Conservation (phyloP, 2,797 vertebrate genomes). For the Malacoraja senta region DNA sequence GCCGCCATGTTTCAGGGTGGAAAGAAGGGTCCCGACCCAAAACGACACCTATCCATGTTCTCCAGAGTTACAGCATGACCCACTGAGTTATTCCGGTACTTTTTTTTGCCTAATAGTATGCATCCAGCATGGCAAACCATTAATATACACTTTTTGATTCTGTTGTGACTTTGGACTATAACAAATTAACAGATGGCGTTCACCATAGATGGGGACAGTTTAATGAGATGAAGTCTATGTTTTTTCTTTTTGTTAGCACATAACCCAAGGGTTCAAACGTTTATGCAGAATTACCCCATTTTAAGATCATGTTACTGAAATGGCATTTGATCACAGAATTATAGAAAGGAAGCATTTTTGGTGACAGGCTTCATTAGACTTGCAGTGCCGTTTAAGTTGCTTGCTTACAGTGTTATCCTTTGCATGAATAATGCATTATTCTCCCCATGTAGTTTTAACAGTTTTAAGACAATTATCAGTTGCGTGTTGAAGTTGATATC, state of each 20-base stretch:
- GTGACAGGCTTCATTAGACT: neutral
- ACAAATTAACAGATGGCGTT: neutral
- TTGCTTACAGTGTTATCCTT: neutral
- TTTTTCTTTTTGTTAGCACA: neutral
- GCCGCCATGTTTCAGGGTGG: no score
- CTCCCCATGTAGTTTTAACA: neutral
- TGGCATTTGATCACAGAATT: neutral
- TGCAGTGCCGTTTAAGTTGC: neutral
- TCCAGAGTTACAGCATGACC: no score
- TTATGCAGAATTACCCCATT: neutral
- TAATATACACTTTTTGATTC: neutral
- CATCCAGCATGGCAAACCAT: neutral
- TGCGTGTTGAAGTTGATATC: neutral
- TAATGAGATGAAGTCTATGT: neutral
- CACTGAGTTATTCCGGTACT: no score
- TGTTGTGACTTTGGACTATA: neutral
- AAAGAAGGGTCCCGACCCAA: no score
- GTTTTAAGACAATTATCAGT: neutral
- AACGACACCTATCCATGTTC: no score
- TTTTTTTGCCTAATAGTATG: neutral
- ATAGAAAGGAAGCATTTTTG: neutral
- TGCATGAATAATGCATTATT: neutral
- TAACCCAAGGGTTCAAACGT: neutral
- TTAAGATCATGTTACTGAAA: neutral
- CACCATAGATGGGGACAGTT: neutral